phyloP scores from a whole-genome alignment of 2,888 invertebrate genomes.

The Eudemis profundana region DNA sequence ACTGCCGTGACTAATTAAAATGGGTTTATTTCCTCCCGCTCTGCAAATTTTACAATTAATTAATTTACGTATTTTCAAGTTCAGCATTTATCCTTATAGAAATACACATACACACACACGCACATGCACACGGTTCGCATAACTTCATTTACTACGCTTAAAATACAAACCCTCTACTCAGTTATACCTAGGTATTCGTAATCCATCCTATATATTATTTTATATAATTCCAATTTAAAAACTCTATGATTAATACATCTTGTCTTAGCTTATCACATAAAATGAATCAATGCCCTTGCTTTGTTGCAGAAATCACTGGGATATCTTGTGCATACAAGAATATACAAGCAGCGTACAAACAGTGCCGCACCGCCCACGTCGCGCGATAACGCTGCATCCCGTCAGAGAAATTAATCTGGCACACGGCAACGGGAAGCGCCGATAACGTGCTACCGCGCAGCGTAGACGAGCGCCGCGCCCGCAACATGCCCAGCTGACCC shows the following conservation, averaged over 20 bases:
- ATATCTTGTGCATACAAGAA: conserved; percentile 81
- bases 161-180: neutral
- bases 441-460: conserved; percentile 62
- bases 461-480: conserved; percentile 53
- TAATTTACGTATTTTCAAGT: neutral
- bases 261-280: conserved; percentile 54
- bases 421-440: conserved; percentile 75
- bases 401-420: conserved; percentile 80
- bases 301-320: conserved; percentile 81
- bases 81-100: neutral
- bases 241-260: conserved; percentile 47
- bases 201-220: neutral
- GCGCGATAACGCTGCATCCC: conserved; percentile 75
- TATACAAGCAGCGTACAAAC: conserved; percentile 76
- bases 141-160: neutral
- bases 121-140: neutral
- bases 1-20: conserved; percentile 9
- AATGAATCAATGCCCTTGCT: conserved; percentile 61
- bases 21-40: neutral
- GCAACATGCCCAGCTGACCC: conserved; percentile 48
- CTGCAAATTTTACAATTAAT: neutral
- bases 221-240: conserved; percentile 15
- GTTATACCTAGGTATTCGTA: neutral
- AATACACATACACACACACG: too few species aligned
- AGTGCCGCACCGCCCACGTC: conserved; percentile 71